These are phyloP conservation scores for Lophotriccus pileatus DNA, from an alignment of 2,797 vertebrate genomes.

Conservation along the genomic window DNA sequence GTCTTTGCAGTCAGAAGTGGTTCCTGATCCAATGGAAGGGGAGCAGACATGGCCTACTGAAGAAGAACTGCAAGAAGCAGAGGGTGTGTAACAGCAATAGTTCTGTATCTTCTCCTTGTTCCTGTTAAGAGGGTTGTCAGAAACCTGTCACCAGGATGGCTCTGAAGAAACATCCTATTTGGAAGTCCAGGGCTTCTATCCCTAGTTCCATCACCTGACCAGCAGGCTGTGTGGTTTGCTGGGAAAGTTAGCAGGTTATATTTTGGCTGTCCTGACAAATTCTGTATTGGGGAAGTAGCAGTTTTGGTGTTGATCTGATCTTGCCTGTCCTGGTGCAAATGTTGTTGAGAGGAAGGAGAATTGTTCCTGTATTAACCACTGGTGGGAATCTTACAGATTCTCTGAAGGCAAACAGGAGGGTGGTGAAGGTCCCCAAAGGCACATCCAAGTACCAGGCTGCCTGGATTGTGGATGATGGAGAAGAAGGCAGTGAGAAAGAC, in stretches of 20 bases:
- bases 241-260: background rate
- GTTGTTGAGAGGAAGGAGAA: background rate
- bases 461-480: constrained; percentile 88
- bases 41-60: constrained; percentile 98
- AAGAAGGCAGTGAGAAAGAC: constrained; percentile 63
- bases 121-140: background rate
- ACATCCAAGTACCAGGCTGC: constrained; percentile 94
- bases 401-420: constrained; percentile 75
- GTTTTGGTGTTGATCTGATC: background rate
- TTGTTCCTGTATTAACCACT: background rate
- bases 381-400: constrained; percentile 72
- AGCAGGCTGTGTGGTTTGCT: background rate
- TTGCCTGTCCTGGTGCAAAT: background rate
- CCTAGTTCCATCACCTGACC: background rate
- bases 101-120: background rate
- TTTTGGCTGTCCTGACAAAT: background rate
- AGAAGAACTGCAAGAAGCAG: constrained; percentile 88
- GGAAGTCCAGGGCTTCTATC: background rate
- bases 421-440: constrained; percentile 90
- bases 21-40: constrained; percentile 95
- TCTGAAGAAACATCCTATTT: background rate
- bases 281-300: background rate
- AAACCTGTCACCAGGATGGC: background rate
- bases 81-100: constrained; percentile 75
- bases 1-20: constrained; percentile 86